phyloP scores from a whole-genome alignment of 2,888 invertebrate species.

The Drosophila nigricruria region DNA sequence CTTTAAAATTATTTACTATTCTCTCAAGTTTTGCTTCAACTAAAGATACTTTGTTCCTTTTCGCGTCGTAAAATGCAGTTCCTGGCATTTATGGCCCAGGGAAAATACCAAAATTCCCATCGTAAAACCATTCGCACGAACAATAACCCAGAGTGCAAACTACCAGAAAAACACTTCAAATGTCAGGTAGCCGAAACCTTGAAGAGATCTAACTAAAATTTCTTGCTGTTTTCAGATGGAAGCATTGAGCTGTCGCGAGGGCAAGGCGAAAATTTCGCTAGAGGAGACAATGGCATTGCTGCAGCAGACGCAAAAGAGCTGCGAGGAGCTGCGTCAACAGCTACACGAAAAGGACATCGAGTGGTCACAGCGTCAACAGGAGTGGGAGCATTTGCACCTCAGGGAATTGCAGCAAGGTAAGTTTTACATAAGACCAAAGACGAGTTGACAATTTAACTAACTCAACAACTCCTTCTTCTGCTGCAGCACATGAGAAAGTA shows the following conservation, averaged over 20 bases:
- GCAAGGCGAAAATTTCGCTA: constrained; percentile 77
- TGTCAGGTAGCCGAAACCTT: constrained; percentile 8
- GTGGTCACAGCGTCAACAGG: constrained; percentile 80
- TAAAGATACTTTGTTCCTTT: background rate
- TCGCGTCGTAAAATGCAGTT: constrained; percentile 6
- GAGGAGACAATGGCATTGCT: constrained; percentile 75
- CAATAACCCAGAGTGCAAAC: constrained; percentile 13
- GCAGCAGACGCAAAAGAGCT: constrained; percentile 79
- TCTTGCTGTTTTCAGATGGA: constrained; percentile 80
- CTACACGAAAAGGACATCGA: constrained; percentile 82
- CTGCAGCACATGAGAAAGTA: constrained; percentile 87
- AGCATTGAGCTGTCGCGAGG: constrained; percentile 81
- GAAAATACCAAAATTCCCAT: constrained; percentile 41
- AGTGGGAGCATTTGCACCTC: constrained; percentile 80
- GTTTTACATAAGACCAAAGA: background rate
- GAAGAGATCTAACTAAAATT: constrained; percentile 12
- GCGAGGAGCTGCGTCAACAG: constrained; percentile 82
- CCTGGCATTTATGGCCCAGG: constrained; percentile 17
- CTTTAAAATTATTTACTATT: background rate
- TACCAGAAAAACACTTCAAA: constrained; percentile 16
- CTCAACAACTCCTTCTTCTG: accelerated
- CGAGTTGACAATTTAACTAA: background rate
- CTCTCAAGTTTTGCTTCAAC: background rate
- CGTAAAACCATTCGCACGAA: constrained; percentile 25
- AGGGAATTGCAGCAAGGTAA: constrained; percentile 84